Evolutionary conservation across 2,113 vertebrate species (phyloP), one percentile per base, ranked within the genome.

Genomic region (Ctenomys sociabilis): DNA sequence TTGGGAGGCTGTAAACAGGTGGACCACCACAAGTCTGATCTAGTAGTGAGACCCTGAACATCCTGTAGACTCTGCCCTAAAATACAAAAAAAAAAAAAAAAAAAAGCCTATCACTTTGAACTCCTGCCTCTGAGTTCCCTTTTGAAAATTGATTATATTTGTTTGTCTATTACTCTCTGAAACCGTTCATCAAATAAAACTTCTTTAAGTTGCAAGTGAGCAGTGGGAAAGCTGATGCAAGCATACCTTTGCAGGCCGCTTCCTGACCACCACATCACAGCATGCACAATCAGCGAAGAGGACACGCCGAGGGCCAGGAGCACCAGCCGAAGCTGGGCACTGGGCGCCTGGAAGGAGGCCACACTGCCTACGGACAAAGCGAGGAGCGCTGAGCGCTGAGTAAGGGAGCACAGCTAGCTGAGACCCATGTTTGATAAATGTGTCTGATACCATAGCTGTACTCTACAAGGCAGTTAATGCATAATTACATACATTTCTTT

Each of bases 231-330:
- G 35, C 49, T n/a, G 17, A 54, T 32, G 13, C 1, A 21, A 54
- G 54, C 77, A 88, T 98, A 99, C 98, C 98, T 98, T 96, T 98
- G 98, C 70, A 98, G 95, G 93, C 82, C 93, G 83, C 95, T 97
- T 97, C 98, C 98, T 96, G 98, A 98, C 98, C 98, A 98, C 98
- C 98, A 98, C 0, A 97, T 98, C 92, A 98, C 98, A 10, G 98
- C 94, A 19, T 98, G 98, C 88, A 98, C 96, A 37, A 98, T 93
- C 91, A 98, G 45, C 0, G 98, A 98, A 64, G 98, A 98, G 10
- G 97, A 98, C 93, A 98, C 98, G 40, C 98, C 98, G 26, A 96
- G 91, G 1, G 98, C 96, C 93, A 98, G 97, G 95, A 98, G 10
- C 85, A 93, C 45, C 0, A 98, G 93, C 63, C 98, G 97, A 57